Base-by-base conservation (phyloP, 2,113 vertebrate genomes). In the Anguilla japonica region DNA sequence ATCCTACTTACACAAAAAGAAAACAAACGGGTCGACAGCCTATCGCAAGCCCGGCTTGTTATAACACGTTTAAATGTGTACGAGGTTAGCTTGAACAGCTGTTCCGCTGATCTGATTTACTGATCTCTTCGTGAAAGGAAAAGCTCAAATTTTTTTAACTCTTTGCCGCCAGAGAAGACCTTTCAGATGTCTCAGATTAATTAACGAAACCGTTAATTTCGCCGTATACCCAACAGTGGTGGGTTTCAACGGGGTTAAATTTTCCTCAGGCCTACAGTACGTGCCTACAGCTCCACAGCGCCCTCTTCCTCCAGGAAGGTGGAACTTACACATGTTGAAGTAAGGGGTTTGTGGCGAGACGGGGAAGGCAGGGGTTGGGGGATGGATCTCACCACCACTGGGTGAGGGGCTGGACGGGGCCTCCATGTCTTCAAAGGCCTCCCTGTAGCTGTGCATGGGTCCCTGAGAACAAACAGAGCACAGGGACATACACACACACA, bases 381-480 rank as follows among this genome's bases (percentile, higher is more conserved):
- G 91, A 92, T 94, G 94, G 93, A 90, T 96, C 98, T 99, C 97
- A 99, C 98, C 97, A 92, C 96, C 97, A 91, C 93, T 88, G 86
- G 96, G 93, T 67, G 95, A 95, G 57, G 97, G 97, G 90, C 96
- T 97, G 88, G 92, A 90, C 0, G 95, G 94, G 18, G 94, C 93
- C 2, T 99, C 98, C 91, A 97, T 94, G 92, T 99, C 98, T 90
- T 99, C 98, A 0, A 99, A 99, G 85, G 98, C 98, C 84, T 99
- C 98, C 84, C 97, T 97, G 95, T 99, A 99, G 93, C 98, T 99
- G 93, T 99, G 98, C 91, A 99, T 97, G 89, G 98, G 96, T 93
- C 96, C 97, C 98, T 99, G 93, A 0, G 40, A 83, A 83, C 0
- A 85, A 83, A 53, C 79, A 90, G 78, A 93, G 86, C n/a, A 92